Evolutionary conservation across 1,140 invertebrate species (phyloP).

Genomic region (Drosophila asahinai): DNA sequence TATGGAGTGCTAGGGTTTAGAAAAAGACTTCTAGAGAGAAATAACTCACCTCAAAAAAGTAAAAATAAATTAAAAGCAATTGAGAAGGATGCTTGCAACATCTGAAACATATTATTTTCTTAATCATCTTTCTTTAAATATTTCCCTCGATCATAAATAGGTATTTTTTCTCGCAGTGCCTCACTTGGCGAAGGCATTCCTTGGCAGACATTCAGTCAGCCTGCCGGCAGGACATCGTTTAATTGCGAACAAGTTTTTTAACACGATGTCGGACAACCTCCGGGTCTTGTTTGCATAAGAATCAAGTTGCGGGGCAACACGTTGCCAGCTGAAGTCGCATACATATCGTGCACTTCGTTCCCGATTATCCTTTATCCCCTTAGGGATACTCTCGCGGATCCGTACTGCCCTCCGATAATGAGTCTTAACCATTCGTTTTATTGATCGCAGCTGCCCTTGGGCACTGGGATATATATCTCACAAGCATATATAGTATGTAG

Average conservation of each 20-base stretch:
- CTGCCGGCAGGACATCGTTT: slow-evolving; percentile 85
- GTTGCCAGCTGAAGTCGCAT: slow-evolving; percentile 58
- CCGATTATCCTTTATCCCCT: slow-evolving; percentile 67
- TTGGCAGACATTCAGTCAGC: slow-evolving; percentile 75
- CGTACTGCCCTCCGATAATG: slow-evolving; percentile 60
- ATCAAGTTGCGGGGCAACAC: slow-evolving; percentile 48
- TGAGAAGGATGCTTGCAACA: background rate
- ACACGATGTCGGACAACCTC: slow-evolving; percentile 83
- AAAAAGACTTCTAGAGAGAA: background rate
- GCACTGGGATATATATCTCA: slow-evolving; percentile 34
- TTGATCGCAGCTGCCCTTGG: slow-evolving; percentile 75
- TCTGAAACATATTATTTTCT: background rate
- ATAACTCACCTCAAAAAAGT: background rate
- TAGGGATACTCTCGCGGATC: slow-evolving; percentile 5
- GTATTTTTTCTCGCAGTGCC: slow-evolving; percentile 14
- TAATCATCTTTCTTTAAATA: background rate
- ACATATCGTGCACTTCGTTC: slow-evolving; percentile 25
- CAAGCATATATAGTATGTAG: slow-evolving; percentile 1
- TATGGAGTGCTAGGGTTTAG: no score
- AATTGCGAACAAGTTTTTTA: slow-evolving; percentile 85
- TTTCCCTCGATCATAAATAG: background rate
- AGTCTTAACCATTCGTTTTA: slow-evolving; percentile 79
- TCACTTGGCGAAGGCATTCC: slow-evolving; percentile 19
- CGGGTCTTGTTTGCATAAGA: slow-evolving; percentile 76
- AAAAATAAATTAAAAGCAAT: background rate